Conservation (phyloP, 2,113 vertebrate genomes). For the Corythornis vintsioides region DNA sequence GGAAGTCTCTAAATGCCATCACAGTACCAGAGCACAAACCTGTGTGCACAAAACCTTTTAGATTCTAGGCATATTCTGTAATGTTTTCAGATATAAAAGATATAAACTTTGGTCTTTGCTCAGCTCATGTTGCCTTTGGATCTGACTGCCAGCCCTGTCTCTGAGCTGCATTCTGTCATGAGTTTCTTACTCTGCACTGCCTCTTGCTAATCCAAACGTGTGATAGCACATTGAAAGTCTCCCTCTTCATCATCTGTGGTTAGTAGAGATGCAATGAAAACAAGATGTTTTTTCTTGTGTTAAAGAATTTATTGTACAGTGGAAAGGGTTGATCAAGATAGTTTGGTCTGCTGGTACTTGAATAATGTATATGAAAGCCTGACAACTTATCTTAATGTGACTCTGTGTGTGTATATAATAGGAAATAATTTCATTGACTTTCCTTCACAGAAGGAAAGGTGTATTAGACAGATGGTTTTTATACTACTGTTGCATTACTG, state of each 20-base stretch:
- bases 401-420: neutral
- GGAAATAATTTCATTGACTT: neutral
- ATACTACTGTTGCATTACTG: neutral
- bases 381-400: neutral
- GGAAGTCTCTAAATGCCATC: neutral
- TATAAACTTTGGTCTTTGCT: neutral
- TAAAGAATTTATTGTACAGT: neutral
- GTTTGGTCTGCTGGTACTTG: neutral
- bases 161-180: neutral
- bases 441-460: neutral
- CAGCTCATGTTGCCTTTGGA: accelerated
- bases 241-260: neutral
- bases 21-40: neutral
- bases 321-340: neutral
- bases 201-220: neutral
- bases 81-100: neutral
- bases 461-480: neutral
- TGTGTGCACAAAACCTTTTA: neutral
- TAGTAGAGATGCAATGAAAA: neutral
- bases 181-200: neutral
- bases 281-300: neutral
- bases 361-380: neutral
- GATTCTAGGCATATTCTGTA: neutral
- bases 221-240: neutral
- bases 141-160: neutral